Conservation (phyloP, 2,113 vertebrate species). For the Sturnus vulgaris region DNA sequence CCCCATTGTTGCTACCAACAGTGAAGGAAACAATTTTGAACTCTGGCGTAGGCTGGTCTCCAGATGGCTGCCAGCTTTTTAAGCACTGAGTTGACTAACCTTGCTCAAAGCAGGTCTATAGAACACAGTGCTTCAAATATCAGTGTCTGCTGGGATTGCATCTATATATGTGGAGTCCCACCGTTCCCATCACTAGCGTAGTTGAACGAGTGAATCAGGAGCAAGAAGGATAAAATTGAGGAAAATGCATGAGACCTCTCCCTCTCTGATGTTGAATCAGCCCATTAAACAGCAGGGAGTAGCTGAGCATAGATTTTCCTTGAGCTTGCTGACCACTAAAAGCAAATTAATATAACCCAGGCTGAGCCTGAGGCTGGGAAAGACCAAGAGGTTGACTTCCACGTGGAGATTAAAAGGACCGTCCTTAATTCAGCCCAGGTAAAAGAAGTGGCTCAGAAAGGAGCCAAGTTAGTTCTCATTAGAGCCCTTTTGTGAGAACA, state of each 20-base stretch:
- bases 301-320: background rate
- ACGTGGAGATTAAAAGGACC: background rate
- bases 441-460: background rate
- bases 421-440: background rate
- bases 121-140: slow-evolving; percentile 55
- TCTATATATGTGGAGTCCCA: slow-evolving; percentile 43
- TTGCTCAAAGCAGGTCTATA: slow-evolving; percentile 55
- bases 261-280: slow-evolving; percentile 14
- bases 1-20: slow-evolving; percentile 48
- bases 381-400: background rate
- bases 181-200: background rate
- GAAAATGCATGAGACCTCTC: slow-evolving; percentile 10
- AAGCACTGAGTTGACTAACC: slow-evolving; percentile 55
- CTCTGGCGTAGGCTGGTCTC: slow-evolving; percentile 52
- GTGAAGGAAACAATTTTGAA: slow-evolving; percentile 58
- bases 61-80: slow-evolving; percentile 59
- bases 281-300: slow-evolving; percentile 29
- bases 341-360: background rate
- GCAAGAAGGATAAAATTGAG: slow-evolving; percentile 8
- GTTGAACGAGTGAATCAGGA: slow-evolving; percentile 33
- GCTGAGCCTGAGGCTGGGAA: background rate
- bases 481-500: background rate
- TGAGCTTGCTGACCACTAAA: slow-evolving; percentile 41
- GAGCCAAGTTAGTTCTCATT: background rate
- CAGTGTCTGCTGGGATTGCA: slow-evolving; percentile 49